phyloP scores from a whole-genome alignment of 92 coral and sea anemone genomes.

The Hydrozoanthus gracilis region DNA sequence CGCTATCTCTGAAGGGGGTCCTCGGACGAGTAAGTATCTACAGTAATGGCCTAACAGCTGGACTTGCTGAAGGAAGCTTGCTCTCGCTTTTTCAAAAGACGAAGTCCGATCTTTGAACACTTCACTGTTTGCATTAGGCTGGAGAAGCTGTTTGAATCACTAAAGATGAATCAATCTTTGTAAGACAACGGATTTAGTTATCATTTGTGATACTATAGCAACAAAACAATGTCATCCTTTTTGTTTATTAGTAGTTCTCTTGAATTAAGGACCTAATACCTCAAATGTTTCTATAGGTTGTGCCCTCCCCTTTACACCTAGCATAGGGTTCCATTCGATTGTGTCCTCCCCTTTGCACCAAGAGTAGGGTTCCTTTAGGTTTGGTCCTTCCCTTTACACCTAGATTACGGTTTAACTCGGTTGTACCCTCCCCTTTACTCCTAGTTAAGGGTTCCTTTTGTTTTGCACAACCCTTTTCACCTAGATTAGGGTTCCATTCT shows the following conservation, averaged over 20 bases:
- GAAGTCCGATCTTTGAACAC: background rate
- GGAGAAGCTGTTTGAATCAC: background rate
- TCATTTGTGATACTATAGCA: background rate
- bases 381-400: background rate
- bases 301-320: background rate
- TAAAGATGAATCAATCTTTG: background rate
- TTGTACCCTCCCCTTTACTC: too few species aligned
- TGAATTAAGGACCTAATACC: background rate
- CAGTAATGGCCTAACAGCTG: too few species aligned
- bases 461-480: too few species aligned
- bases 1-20: slow-evolving; percentile 31
- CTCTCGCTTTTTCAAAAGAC: background rate
- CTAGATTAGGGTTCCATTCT: too few species aligned
- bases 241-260: background rate
- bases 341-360: background rate
- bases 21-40: slow-evolving; percentile 34
- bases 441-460: too few species aligned
- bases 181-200: background rate
- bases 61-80: too few species aligned
- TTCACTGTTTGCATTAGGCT: background rate
- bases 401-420: too few species aligned
- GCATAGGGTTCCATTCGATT: background rate
- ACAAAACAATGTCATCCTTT: background rate
- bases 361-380: background rate
- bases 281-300: background rate